Evolutionary conservation across 1,140 invertebrate genomes (phyloP), one percentile per base, ranked within the genome.

Genomic region (Bombyx mandarina): DNA sequence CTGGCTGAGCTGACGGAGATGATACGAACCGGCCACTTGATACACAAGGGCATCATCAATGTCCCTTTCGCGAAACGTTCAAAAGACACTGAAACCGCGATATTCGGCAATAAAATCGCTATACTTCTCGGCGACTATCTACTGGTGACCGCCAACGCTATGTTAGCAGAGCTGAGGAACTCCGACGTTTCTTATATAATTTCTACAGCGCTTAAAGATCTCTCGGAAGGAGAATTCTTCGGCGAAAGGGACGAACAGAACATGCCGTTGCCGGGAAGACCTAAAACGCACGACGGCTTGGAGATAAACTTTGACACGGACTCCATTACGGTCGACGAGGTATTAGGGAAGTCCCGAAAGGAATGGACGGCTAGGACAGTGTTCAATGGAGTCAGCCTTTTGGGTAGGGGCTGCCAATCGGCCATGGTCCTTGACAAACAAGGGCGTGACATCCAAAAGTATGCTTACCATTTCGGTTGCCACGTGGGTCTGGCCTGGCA

Each of bases 1-100:
- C 86, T 98, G 56, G 96, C 96, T 0, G 95, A 98, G 89, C 91
- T 98, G 2, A 95, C 95, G 0, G 97, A 99, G 88, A 98, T 99
- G 95, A 97, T 98, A 65, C 91, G 97, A 69, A 97, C 95, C 12
- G 96, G 96, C 54, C 94, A 97, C 83, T 88, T 98, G 22, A 93
- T 98, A 8, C 97, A 99, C 73, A 95, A 95, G 88, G 94, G 94
- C 58, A 91, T 97, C 8, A 91, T 96, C 1, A 96, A 96, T 75
- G 90, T 96, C 26, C 77, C 84, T 0, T 77, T 79, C 8, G 89
- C 91, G 57, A 83, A 89, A 54, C 73, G 88, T 12, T 89, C 80
- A 0, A 86, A 83, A 52, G 66, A 71, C 44, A 81, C 83, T 6
- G 82, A 86, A 69, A 85, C 82, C 1, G 81, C 81, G 2, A 84